Base-by-base conservation (phyloP, 2,888 invertebrate genomes). In the Spialia ferax region DNA sequence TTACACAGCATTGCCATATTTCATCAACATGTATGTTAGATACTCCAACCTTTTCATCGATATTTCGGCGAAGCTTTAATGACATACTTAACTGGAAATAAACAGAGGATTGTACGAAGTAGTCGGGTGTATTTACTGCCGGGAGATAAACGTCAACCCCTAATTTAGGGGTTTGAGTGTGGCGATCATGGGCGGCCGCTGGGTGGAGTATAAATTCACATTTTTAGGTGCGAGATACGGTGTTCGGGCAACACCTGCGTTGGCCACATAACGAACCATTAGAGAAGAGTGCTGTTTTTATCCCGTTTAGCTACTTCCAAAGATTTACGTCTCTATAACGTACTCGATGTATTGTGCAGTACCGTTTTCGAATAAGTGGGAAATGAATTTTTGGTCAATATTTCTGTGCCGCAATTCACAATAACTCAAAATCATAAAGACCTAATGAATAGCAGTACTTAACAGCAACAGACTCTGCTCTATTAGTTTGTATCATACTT, bases 81-180 rank as follows among this genome's bases (percentile, higher is more conserved):
- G 59, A 60, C 59, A 59, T 54, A 50, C 52, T 66, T 66, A 66
- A 66, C 57, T 66, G 52, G 65, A 66, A 60, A 60, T 66, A 66
- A 66, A 66, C 54, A 54, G 48, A 65, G 60, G 38, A 62, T 62
- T 66, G 60, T 54, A 54, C 54, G 20, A 29, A 60, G 60, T 60
- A 66, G 61, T 67, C 54, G 42, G 84, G 86, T 87, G 82, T 90
- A 89, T 90, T 91, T 89, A 90, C 89, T 85, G 85, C 81, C 66
- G 80, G 82, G 86, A 89, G 89, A 90, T 89, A 84, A 89, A 84
- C 89, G 89, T 88, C 88, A 90, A 91, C 87, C 89, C 87, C 88
- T 89, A 91, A 92, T 91, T 91, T 92, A 91, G 88, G 89, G 87
- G 88, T 85, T 85, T 85, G 89, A 90, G 88, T 86, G 85, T 80